Percentiles rank a stretch among this genome's conserved stretches.
These are phyloP conservation scores for Cylloceria caligata DNA, from an alignment of 2,888 invertebrate genomes.

Conservation along the genomic window DNA sequence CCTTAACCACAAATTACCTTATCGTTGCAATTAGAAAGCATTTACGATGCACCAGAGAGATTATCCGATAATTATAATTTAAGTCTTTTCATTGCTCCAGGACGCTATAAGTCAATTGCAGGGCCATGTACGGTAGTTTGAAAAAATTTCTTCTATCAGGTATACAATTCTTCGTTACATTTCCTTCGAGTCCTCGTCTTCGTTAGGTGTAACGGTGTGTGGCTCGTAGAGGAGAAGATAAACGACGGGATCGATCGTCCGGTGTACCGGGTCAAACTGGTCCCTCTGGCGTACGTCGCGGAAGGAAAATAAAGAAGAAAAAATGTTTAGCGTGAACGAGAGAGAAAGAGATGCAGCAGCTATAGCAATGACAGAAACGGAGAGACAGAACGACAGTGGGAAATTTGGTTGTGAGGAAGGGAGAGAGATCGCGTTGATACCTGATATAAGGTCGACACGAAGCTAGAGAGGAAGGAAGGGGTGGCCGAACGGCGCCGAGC, in stretches of 20 bases:
- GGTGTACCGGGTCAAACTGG: slow-evolving; percentile 52
- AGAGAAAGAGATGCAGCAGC: slow-evolving; percentile 36
- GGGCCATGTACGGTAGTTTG: not conserved
- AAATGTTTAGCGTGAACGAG: slow-evolving; percentile 26
- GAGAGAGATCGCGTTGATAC: slow-evolving; percentile 34
- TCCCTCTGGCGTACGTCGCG: slow-evolving; percentile 27
- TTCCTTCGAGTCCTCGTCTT: not conserved
- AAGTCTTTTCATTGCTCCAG: not conserved
- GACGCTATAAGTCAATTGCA: not conserved
- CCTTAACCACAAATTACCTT: not conserved
- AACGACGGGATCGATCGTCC: slow-evolving; percentile 53
- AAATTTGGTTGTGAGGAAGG: slow-evolving; percentile 24
- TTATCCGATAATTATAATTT: no score
- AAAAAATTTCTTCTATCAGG: not conserved
- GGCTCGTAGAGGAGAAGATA: slow-evolving; percentile 40
- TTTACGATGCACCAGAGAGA: no score
- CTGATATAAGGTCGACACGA: slow-evolving; percentile 55
- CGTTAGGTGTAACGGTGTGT: slow-evolving; percentile 17
- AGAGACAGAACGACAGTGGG: slow-evolving; percentile 32
- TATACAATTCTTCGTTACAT: slow-evolving; percentile 6
- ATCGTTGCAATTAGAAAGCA: not conserved
- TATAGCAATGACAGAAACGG: slow-evolving; percentile 30
- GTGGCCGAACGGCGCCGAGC: slow-evolving; percentile 82
- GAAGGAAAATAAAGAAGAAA: slow-evolving; percentile 47
- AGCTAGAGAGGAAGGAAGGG: slow-evolving; percentile 62